Evolutionary conservation across 1,140 invertebrate species (phyloP).

Genomic region (Cydia pomonella): DNA sequence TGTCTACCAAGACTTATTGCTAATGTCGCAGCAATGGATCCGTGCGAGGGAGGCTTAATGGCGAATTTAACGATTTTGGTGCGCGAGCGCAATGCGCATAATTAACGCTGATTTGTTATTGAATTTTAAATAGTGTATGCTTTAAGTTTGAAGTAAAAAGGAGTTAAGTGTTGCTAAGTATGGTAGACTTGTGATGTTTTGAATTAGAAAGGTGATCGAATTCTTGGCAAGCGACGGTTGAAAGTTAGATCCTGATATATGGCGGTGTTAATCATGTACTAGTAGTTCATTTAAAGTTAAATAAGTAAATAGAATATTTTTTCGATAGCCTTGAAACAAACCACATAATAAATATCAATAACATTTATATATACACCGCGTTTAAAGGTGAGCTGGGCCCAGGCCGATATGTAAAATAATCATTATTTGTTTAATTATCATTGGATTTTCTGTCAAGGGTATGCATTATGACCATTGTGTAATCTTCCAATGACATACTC

Average conservation of each 20-base stretch:
- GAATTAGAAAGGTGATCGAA: not conserved
- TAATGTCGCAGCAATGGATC: constrained; percentile 51
- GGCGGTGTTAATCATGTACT: not conserved
- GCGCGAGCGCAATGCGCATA: constrained; percentile 43
- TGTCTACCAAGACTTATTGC: constrained; percentile 59
- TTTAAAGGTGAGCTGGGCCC: too few relatives aligned
- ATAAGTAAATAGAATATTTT: too few relatives aligned
- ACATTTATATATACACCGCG: too few relatives aligned
- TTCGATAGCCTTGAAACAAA: too few relatives aligned
- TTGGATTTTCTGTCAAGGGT: too few relatives aligned
- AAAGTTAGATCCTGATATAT: not conserved
- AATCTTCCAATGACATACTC: too few relatives aligned
- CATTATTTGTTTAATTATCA: too few relatives aligned
- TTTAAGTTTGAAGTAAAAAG: not conserved
- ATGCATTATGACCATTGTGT: too few relatives aligned
- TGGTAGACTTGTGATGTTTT: not conserved
- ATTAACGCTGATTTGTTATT: constrained; percentile 56
- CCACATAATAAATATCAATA: too few relatives aligned
- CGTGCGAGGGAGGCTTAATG: constrained; percentile 59
- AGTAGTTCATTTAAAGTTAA: not conserved
- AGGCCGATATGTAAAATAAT: too few relatives aligned
- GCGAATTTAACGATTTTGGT: constrained; percentile 56
- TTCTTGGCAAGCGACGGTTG: not conserved
- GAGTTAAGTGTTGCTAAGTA: not conserved
- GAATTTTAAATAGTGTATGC: constrained; percentile 51